These are phyloP conservation scores for Andrena bicolor DNA, from an alignment of 2,888 invertebrate species.

Conservation along the genomic window DNA sequence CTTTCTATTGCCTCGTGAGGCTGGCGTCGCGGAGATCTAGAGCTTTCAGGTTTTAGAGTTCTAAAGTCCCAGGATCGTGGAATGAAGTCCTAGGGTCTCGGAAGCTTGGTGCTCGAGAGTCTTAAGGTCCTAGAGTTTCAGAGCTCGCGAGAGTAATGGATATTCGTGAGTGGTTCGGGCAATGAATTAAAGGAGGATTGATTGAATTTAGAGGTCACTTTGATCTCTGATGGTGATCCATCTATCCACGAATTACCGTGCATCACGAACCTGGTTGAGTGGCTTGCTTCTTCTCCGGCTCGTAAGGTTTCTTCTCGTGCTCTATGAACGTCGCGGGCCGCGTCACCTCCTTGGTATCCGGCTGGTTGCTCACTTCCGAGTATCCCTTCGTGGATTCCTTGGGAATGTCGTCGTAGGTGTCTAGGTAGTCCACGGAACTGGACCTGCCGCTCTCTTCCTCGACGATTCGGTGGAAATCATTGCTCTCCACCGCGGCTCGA, in stretches of 20 bases:
- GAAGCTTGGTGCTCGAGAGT: no score
- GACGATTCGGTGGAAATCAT: slow-evolving; percentile 50
- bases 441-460: slow-evolving; percentile 45
- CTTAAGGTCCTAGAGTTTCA: no score
- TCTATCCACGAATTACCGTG: slow-evolving; percentile 53
- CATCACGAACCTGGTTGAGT: slow-evolving; percentile 73
- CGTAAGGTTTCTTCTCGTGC: slow-evolving; percentile 47
- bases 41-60: no score
- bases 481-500: slow-evolving; percentile 43
- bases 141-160: no score
- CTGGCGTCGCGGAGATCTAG: no score
- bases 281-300: slow-evolving; percentile 58
- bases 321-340: slow-evolving; percentile 63
- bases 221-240: slow-evolving; percentile 35
- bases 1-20: no score
- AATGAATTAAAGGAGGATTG: no score
- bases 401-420: slow-evolving; percentile 41
- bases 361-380: slow-evolving; percentile 32
- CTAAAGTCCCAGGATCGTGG: no score
- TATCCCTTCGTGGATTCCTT: slow-evolving; percentile 62
- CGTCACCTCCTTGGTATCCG: slow-evolving; percentile 49
- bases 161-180: no score
- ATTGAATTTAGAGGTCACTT: background rate
- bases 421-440: slow-evolving; percentile 41
- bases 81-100: no score